These are phyloP conservation scores for Sebastes steindachneri DNA, from an alignment of 2,797 vertebrate genomes.

Conservation along the genomic window DNA sequence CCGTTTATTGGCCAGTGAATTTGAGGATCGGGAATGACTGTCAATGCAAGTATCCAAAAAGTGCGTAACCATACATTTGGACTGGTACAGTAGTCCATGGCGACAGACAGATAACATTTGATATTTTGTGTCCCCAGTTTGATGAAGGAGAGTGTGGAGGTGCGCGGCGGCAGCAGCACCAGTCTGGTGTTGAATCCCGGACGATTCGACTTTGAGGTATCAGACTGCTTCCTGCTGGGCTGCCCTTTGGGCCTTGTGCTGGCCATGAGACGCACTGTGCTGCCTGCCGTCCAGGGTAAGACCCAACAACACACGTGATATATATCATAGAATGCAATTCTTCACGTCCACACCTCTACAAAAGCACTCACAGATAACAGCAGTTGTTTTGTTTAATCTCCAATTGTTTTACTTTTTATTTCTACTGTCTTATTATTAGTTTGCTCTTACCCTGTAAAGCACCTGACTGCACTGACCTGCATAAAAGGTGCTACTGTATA, in stretches of 20 bases:
- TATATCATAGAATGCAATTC: neutral
- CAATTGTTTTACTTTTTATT: neutral
- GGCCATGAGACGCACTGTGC: conserved; percentile 96
- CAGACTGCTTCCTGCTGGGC: conserved; percentile 96
- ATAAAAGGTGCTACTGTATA: neutral
- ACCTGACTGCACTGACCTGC: neutral
- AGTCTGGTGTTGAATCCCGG: conserved; percentile 88
- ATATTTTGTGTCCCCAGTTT: conserved; percentile 73
- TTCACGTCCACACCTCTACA: neutral
- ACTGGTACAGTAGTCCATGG: neutral
- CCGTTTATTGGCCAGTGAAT: neutral
- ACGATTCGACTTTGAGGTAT: conserved; percentile 95
- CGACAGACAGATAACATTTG: neutral
- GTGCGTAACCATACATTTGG: neutral
- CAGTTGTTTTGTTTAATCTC: neutral
- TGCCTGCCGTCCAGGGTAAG: conserved; percentile 92
- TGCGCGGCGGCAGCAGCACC: conserved; percentile 77
- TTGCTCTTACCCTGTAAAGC: neutral
- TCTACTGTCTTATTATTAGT: neutral
- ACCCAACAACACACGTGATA: neutral
- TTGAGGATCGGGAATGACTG: neutral
- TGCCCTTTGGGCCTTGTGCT: conserved; percentile 95
- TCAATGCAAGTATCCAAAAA: no score
- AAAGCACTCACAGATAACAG: neutral
- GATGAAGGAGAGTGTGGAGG: conserved; percentile 87